Evolutionary conservation across 2,888 invertebrate species (phyloP).

Genomic region (Cyaniris semiargus): DNA sequence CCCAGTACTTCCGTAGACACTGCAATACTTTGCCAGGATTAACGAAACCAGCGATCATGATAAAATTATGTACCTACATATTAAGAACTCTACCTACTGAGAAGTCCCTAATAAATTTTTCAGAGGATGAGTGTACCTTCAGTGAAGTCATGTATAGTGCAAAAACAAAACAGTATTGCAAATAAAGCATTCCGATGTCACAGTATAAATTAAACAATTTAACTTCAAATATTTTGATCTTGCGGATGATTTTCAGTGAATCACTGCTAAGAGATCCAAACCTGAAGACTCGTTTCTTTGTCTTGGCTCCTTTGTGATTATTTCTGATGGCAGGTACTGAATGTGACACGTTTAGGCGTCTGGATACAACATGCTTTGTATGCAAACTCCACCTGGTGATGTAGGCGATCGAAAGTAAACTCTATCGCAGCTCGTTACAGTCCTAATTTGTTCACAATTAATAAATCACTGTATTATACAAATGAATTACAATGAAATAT

Average conservation of each 20-base stretch:
- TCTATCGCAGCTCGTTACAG: constrained; percentile 33
- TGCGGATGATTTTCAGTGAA: constrained; percentile 35
- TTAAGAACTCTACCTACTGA: too few species aligned
- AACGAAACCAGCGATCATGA: too few species aligned
- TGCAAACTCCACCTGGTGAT: constrained; percentile 34
- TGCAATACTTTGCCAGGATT: not conserved
- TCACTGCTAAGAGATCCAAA: constrained; percentile 38
- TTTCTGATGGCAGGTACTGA: constrained; percentile 47
- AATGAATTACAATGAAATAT: constrained; percentile 1
- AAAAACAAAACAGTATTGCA: constrained; percentile 19
- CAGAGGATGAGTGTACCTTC: not conserved
- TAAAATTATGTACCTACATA: too few species aligned
- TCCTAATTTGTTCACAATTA: constrained; percentile 29
- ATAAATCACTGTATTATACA: constrained; percentile 1
- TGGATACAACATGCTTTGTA: constrained; percentile 34
- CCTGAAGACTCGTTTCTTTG: constrained; percentile 44
- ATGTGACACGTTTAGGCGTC: constrained; percentile 40
- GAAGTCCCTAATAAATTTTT: too few species aligned
- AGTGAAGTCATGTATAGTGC: not conserved
- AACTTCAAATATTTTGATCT: constrained; percentile 33
- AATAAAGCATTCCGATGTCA: constrained; percentile 17
- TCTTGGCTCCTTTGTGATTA: constrained; percentile 46
- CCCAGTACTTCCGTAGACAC: not conserved
- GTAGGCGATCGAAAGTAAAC: constrained; percentile 30
- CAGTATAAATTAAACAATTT: constrained; percentile 43